Evolutionary conservation across 2,888 invertebrate species (phyloP).

Genomic region (Drosophila conformis): DNA sequence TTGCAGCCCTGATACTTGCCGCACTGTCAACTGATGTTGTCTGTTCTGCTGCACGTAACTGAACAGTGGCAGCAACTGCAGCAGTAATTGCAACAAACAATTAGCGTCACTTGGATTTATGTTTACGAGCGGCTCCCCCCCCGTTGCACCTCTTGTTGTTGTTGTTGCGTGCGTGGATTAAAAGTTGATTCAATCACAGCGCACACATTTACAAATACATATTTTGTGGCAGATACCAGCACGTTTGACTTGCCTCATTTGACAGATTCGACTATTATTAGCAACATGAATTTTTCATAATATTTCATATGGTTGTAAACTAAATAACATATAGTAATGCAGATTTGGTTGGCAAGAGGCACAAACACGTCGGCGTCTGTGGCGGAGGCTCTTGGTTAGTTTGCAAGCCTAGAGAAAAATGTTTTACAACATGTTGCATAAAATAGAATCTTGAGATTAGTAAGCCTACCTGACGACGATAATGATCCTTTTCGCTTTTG

Average conservation of each 20-base stretch:
- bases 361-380: background rate
- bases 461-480: background rate
- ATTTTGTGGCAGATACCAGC: constrained; percentile 8
- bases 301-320: no score
- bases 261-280: background rate
- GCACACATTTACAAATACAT: constrained; percentile 7
- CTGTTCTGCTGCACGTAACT: constrained; percentile 59
- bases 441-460: background rate
- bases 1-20: constrained; percentile 7
- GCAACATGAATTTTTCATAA: background rate
- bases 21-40: constrained; percentile 51
- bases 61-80: constrained; percentile 70
- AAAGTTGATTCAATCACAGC: constrained; percentile 57
- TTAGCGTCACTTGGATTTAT: constrained; percentile 80
- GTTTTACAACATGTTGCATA: background rate
- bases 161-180: constrained; percentile 2
- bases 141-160: background rate
- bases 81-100: constrained; percentile 81
- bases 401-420: background rate
- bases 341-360: fast-evolving
- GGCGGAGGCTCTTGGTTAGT: background rate
- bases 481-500: background rate
- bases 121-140: constrained; percentile 64
- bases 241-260: background rate
- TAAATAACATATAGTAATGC: background rate